Percentiles rank a stretch among this genome's conserved stretches.
These are phyloP conservation scores for Ibycter americanus DNA, from an alignment of 2,797 vertebrate species.

Conservation along the genomic window DNA sequence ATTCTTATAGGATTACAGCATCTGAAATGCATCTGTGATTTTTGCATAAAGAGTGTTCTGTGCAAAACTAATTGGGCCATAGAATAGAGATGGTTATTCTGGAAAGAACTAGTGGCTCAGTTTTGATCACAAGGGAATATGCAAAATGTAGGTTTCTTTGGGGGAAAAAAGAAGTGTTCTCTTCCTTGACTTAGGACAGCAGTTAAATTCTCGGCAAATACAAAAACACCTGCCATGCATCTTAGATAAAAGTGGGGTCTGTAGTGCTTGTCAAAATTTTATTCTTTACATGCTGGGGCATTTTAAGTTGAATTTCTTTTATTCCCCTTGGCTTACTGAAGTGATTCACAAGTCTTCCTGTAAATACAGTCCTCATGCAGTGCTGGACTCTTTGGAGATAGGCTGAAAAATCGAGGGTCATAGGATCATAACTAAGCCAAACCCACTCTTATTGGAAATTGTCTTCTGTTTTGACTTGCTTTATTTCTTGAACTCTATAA, in stretches of 20 bases:
- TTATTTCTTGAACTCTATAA: background rate
- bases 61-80: background rate
- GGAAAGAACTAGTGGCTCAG: background rate
- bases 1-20: background rate
- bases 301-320: background rate
- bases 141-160: background rate
- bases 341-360: background rate
- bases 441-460: background rate
- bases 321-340: background rate
- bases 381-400: background rate
- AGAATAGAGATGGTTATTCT: background rate
- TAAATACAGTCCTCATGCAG: background rate
- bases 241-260: background rate
- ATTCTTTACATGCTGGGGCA: background rate
- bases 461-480: background rate
- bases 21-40: background rate
- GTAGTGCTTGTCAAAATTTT: background rate
- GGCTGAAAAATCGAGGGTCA: background rate
- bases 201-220: background rate
- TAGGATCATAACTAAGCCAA: background rate
- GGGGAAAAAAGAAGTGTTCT: rapidly evolving
- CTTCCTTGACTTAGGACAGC: background rate
- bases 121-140: background rate
- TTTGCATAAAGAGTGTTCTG: background rate
- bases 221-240: background rate